These are phyloP conservation scores for Phalanger gymnotis DNA, from an alignment of 2,797 vertebrate species.

Conservation along the genomic window DNA sequence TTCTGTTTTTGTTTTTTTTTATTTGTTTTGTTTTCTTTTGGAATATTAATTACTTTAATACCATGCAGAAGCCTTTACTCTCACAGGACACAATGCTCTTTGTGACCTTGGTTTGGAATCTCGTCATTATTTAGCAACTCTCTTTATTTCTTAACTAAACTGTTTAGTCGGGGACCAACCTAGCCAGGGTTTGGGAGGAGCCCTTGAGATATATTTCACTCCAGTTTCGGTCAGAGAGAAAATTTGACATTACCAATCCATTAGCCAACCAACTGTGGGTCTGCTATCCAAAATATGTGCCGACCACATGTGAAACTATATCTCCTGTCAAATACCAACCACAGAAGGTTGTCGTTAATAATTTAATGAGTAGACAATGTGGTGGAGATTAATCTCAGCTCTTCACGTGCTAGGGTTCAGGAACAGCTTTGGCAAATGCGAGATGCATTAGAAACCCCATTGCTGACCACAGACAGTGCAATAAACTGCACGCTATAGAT, in stretches of 20 bases:
- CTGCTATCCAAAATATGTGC: slow-evolving; percentile 40
- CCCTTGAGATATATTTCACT: not conserved
- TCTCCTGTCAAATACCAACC: slow-evolving; percentile 37
- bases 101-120: slow-evolving; percentile 20
- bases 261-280: not conserved
- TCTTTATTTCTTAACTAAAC: not conserved
- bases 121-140: not conserved
- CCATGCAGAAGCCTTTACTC: not conserved
- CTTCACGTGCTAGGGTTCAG: not conserved
- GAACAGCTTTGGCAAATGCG: not conserved
- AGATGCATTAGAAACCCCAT: not conserved
- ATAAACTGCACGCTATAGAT: not conserved
- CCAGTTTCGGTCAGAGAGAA: not conserved
- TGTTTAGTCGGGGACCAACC: not conserved
- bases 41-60: not conserved
- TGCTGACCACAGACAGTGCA: not conserved
- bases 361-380: slow-evolving; percentile 20
- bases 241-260: not conserved
- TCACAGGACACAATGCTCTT: slow-evolving; percentile 5
- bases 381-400: slow-evolving; percentile 26
- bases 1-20: not conserved
- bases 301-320: slow-evolving; percentile 27
- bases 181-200: not conserved
- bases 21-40: not conserved
- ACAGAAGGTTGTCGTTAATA: slow-evolving; percentile 35